Conservation (phyloP, 92 coral and sea anemone species). For the Phenganax subtilis region DNA sequence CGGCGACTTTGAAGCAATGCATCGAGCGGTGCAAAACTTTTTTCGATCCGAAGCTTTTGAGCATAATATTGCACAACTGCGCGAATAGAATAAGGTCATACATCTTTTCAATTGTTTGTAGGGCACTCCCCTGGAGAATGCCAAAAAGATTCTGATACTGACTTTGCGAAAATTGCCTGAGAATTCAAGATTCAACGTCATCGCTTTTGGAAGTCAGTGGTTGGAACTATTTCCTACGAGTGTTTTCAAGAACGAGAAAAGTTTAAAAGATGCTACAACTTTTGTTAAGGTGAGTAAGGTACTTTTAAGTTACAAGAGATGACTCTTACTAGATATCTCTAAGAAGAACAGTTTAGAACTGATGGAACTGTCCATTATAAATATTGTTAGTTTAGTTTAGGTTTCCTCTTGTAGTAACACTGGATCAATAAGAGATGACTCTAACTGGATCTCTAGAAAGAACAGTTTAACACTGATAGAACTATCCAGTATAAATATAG, state of each 20-base stretch:
- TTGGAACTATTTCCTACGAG: conserved; percentile 74
- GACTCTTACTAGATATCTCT: too few relatives aligned
- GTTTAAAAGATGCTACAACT: conserved; percentile 52
- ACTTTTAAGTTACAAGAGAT: not conserved
- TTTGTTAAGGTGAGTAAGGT: conserved; percentile 60
- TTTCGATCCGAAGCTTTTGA: too few relatives aligned
- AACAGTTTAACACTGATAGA: too few relatives aligned
- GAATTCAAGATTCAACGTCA: conserved; percentile 66
- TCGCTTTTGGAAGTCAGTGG: conserved; percentile 80
- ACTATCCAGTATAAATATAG: too few relatives aligned
- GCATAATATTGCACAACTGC: too few relatives aligned
- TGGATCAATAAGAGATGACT: too few relatives aligned
- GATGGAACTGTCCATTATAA: not conserved
- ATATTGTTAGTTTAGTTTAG: not conserved
- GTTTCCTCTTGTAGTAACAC: too few relatives aligned
- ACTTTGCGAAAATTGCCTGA: conserved; percentile 60
- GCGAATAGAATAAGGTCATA: too few relatives aligned
- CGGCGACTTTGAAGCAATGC: too few relatives aligned
- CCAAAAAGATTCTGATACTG: conserved; percentile 76
- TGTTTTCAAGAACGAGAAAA: conserved; percentile 42
- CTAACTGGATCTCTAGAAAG: too few relatives aligned
- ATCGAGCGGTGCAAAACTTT: too few relatives aligned
- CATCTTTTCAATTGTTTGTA: conserved; percentile 18
- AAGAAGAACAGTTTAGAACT: too few relatives aligned
- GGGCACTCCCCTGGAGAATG: conserved; percentile 79